Evolutionary conservation across 2,888 invertebrate genomes (phyloP), one percentile per base, ranked within the genome.

Genomic region (Acrocera orbiculus): DNA sequence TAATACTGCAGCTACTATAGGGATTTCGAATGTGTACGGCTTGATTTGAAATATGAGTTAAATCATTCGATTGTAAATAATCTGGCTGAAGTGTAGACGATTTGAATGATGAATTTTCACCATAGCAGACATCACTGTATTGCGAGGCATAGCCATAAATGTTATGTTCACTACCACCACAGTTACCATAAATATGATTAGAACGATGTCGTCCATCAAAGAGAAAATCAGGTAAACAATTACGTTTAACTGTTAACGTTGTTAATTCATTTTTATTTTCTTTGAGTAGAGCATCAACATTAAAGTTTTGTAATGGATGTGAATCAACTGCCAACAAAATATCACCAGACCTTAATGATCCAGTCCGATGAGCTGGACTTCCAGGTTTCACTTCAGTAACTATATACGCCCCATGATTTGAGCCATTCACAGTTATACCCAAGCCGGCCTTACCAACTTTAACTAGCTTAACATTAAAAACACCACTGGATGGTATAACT

Each of bases 311-410:
- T 40, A 86, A 62, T 1, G 77, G 76, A 47, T 85, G 76, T 43
- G 79, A 78, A 53, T 92, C 87, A 36, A 93, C 85, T 1, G 87
- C 83, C 10, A 92, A 58, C 1, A 93, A 64, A 38, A 80, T 74
- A 52, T 93, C 92, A 2, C 90, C 90, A 0, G 81, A 71, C 14
- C 82, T 73, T 24, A 93, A 62, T 2, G 86, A 83, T 3, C 92
- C 92, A 16, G 81, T 82, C 27, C 87, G 67, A 61, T 93, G 86
- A 0, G 93, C 89, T 1, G 82, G 75, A 23, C 90, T 90, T 8
- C 92, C 93, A 27, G 80, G 73, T 35, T 82, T 76, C 10, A 95
- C 83, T 48, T 89, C 85, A 1, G 86, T 78, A 49, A 93, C 87
- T 29, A 83, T 68, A 56, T 87, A 71, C 1, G 85, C 53, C 4